Conservation (phyloP, 2,113 vertebrate genomes). For the Puntigrus tetrazona region DNA sequence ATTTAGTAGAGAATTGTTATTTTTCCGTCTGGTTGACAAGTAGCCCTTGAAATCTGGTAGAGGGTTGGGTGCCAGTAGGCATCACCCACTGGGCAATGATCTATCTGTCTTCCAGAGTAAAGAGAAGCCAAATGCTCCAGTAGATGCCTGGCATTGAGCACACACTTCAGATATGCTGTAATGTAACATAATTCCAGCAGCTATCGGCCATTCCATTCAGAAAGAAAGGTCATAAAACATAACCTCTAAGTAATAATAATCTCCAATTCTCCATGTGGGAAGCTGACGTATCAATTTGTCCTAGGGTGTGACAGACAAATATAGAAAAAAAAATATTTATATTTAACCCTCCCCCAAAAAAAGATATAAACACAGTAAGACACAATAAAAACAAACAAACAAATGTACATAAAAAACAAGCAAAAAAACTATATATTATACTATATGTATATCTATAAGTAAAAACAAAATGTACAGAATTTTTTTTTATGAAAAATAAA, state of each 20-base stretch:
- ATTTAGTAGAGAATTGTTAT: slow-evolving; percentile 52
- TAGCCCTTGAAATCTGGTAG: slow-evolving; percentile 69
- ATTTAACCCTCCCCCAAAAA: no score
- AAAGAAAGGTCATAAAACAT: not conserved
- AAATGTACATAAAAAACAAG: no score
- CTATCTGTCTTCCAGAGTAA: slow-evolving; percentile 73
- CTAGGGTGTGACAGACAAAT: no score
- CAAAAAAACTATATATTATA: no score
- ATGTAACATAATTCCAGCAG: not conserved
- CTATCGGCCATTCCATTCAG: not conserved
- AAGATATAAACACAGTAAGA: no score
- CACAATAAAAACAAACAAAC: no score
- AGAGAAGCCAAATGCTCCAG: slow-evolving; percentile 69
- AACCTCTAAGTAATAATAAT: not conserved
- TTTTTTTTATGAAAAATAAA: no score
- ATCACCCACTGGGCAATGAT: slow-evolving; percentile 63
- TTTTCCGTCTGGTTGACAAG: slow-evolving; percentile 74
- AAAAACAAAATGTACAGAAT: no score
- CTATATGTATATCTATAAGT: no score
- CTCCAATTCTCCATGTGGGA: no score
- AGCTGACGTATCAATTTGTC: no score
- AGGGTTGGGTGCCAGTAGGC: slow-evolving; percentile 63
- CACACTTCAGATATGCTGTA: slow-evolving; percentile 11
- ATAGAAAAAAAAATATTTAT: no score
- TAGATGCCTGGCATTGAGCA: slow-evolving; percentile 54